Percentiles rank a stretch among this genome's conserved stretches.
Evolutionary conservation across 2,797 vertebrate genomes (phyloP).

Genomic region (Mastacembelus armatus): DNA sequence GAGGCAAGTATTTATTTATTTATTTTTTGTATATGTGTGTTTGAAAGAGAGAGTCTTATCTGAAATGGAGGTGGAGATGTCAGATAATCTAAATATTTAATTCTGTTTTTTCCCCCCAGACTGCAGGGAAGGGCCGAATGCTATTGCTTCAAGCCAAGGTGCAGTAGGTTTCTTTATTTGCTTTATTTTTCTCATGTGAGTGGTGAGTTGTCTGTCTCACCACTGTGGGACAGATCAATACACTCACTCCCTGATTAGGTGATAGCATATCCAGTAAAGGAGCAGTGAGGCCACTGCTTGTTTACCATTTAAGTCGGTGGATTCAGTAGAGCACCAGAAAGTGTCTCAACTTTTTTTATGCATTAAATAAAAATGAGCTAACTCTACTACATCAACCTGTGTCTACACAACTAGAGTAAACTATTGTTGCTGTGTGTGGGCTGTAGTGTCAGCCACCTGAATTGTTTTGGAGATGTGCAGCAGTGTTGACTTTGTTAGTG

Average conservation of each 20-base stretch:
- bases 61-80: slow-evolving; percentile 15
- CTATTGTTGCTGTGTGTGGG: background rate
- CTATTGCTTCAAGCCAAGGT: slow-evolving; percentile 98
- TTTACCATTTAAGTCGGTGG: background rate
- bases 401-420: background rate
- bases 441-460: slow-evolving; percentile 1
- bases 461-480: background rate
- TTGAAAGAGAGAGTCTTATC: background rate
- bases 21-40: background rate
- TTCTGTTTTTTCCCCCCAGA: slow-evolving; percentile 78
- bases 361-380: too few species aligned
- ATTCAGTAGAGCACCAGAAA: background rate
- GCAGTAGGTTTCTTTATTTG: slow-evolving; percentile 19
- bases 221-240: background rate
- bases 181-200: background rate
- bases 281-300: background rate
- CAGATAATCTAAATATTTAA: slow-evolving; percentile 30
- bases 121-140: slow-evolving; percentile 89
- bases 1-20: slow-evolving; percentile 85
- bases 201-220: too few species aligned
- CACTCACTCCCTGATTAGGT: slow-evolving; percentile 11
- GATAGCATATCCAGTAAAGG: background rate
- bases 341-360: too few species aligned
- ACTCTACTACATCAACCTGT: background rate
- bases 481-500: slow-evolving; percentile 5